phyloP scores from a whole-genome alignment of 2,888 invertebrate genomes.

The Therioaphis trifolii region DNA sequence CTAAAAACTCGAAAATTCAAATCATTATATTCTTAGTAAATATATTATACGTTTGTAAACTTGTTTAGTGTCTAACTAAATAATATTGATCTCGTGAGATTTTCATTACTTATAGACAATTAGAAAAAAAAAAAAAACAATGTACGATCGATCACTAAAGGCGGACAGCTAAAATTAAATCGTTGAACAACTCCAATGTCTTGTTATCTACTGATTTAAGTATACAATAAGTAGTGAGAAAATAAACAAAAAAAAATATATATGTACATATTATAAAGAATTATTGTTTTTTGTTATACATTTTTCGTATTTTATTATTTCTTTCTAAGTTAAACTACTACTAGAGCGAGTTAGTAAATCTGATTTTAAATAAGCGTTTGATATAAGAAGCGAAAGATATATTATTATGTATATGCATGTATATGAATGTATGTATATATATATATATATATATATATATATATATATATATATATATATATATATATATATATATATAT shows the following conservation, averaged over 20 bases:
- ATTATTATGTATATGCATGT: neutral
- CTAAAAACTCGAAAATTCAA: constrained; percentile 49
- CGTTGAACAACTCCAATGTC: constrained; percentile 46
- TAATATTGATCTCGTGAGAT: constrained; percentile 51
- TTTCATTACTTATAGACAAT: constrained; percentile 41
- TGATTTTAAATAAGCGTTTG: constrained; percentile 52
- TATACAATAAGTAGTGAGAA: constrained; percentile 55
- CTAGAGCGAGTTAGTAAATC: constrained; percentile 46
- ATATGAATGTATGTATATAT: neutral
- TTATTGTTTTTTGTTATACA: constrained; percentile 45
- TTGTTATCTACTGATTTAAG: constrained; percentile 46
- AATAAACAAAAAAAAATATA: constrained; percentile 32
- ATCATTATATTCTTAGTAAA: constrained; percentile 24
- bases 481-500: neutral
- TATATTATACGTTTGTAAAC: constrained; percentile 38
- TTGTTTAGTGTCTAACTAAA: constrained; percentile 43
- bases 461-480: neutral
- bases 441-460: neutral
- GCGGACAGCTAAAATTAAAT: constrained; percentile 56
- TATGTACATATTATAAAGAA: constrained; percentile 44
- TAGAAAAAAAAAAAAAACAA: constrained; percentile 39
- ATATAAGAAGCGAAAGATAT: constrained; percentile 49
- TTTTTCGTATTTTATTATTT: constrained; percentile 34
- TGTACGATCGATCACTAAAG: constrained; percentile 49
- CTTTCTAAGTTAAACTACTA: constrained; percentile 47